Percentiles rank a stretch among this genome's conserved stretches.
phyloP scores from a whole-genome alignment of 2,113 vertebrate genomes.

The Sarotherodon lohbergeri region DNA sequence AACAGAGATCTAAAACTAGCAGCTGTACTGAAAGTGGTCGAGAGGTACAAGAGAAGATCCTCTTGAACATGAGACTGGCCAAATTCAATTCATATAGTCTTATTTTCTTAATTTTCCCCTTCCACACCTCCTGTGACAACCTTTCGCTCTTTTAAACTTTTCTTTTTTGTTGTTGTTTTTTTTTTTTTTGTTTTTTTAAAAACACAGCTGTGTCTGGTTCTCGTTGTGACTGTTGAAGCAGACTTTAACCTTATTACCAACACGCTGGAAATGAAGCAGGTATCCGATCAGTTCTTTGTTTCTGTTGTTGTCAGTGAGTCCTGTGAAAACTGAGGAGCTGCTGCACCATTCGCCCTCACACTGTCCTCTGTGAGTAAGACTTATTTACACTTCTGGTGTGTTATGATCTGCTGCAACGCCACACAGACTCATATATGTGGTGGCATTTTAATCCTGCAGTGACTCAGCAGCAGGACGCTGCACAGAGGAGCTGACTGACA shows the following conservation, averaged over 20 bases:
- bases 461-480: background rate
- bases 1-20: background rate
- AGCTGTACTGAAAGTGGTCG: background rate
- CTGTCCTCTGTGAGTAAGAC: background rate
- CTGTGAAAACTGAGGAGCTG: background rate
- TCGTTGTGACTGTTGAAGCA: background rate
- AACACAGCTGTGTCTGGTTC: background rate
- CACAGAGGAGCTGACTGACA: background rate
- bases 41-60: background rate
- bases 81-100: background rate
- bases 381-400: too few relatives aligned
- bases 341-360: background rate
- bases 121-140: background rate
- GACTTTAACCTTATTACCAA: background rate
- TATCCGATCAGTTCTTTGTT: background rate
- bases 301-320: background rate
- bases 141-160: background rate
- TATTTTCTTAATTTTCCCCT: background rate
- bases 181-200: too few relatives aligned
- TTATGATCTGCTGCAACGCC: background rate
- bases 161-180: background rate
- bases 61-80: background rate
- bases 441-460: constrained; percentile 8
- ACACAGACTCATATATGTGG: background rate
- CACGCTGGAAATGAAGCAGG: background rate